Base-by-base conservation (phyloP, 2,888 invertebrate genomes). In the Xestia rhomboidea region DNA sequence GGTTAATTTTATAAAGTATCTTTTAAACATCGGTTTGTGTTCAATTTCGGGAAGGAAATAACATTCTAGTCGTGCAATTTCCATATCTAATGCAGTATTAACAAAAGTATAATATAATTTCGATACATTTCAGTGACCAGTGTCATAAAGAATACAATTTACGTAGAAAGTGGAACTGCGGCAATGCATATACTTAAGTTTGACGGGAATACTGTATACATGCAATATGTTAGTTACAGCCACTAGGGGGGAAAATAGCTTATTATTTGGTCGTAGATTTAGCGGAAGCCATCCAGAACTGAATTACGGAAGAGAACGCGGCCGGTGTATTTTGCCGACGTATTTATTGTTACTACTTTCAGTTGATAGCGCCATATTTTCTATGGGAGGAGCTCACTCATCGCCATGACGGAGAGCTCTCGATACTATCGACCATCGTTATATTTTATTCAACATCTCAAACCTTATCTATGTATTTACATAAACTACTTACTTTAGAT, bases 321-420 rank as follows among this genome's bases (percentile, higher is more conserved):
- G 80, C 68, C 75, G 76, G 87, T 87, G 86, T 87, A 86, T 87
- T 90, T 90, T 89, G 21, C 87, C 77, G 69, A 82, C 75, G 73
- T 88, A 90, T 92, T 92, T 92, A 90, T 91, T 87, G 90, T 81
- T 82, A 82, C 86, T 89, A 88, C 84, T 89, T 88, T 84, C 85
- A 77, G 80, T 82, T 83, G 84, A 90, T 87, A 81, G 86, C 78
- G 73, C 78, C 63, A 87, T 89, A 87, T 85, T 87, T 80, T 89
- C 83, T 79, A 74, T 79, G 72, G 80, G 79, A 86, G 78, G 78
- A 74, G 76, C 74, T 70, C 67, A 77, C 57, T 74, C 81, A 77
- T 54, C 68, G 79, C 74, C 67, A 73, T 75, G 80, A 80, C 66
- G 73, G 64, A 80, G 69, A 73, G 68, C 68, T 54, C 68, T 62